Conservation (phyloP, 2,888 invertebrate species). For the Drosophila longiperda region DNA sequence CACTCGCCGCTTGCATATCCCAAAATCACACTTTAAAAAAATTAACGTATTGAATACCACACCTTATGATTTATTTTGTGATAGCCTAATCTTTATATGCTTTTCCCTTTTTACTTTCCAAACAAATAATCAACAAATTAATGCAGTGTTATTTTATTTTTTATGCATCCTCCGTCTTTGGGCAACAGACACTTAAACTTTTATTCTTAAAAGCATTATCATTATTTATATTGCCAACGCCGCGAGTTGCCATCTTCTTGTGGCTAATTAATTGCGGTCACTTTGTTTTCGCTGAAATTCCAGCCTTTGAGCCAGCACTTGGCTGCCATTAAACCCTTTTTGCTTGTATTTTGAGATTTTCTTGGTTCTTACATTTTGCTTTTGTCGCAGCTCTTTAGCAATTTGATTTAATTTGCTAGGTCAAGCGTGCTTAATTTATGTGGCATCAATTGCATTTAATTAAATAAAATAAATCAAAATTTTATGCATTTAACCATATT, state of each 20-base stretch:
- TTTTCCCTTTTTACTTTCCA: conserved; percentile 4
- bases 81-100: conserved; percentile 19
- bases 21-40: conserved; percentile 14
- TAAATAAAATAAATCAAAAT: conserved; percentile 63
- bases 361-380: conserved; percentile 1
- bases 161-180: background rate
- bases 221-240: conserved; percentile 65
- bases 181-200: conserved; percentile 6
- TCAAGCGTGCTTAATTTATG: conserved; percentile 41
- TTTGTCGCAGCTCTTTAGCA: conserved; percentile 32
- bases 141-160: conserved; percentile 20
- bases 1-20: conserved; percentile 31
- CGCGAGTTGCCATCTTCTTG: conserved; percentile 55
- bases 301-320: conserved; percentile 61
- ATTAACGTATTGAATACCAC: conserved; percentile 17
- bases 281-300: conserved; percentile 56
- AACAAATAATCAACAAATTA: conserved; percentile 45
- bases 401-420: conserved; percentile 71
- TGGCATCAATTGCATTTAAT: conserved; percentile 50
- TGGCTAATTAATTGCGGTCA: conserved; percentile 79
- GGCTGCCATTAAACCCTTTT: conserved; percentile 65
- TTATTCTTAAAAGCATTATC: conserved; percentile 37
- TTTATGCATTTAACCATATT: conserved; percentile 17
- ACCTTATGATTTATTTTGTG: conserved; percentile 12
- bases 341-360: conserved; percentile 36